A percentile compares a stretch with the other conserved stretches of the same genome.
These are phyloP conservation scores for Hoplostethus atlanticus DNA, from an alignment of 2,797 vertebrate genomes.

Conservation along the genomic window DNA sequence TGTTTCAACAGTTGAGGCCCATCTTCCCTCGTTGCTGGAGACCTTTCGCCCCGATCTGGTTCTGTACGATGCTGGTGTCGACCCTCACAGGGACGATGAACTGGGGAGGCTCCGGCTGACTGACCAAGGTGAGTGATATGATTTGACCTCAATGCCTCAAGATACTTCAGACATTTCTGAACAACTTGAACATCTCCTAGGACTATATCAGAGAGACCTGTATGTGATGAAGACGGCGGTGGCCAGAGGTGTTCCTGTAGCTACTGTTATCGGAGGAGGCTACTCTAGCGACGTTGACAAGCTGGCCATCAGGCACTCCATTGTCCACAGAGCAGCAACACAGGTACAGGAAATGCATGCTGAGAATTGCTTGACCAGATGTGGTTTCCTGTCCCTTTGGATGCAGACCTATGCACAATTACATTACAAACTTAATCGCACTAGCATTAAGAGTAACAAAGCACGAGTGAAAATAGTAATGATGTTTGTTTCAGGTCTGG, in stretches of 20 bases:
- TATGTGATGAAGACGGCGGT: conserved; percentile 74
- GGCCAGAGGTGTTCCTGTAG: conserved; percentile 69
- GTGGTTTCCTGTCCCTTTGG: neutral
- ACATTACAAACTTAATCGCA: no score
- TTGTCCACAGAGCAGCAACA: conserved; percentile 78
- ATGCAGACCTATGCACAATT: no score
- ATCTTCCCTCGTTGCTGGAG: conserved; percentile 74
- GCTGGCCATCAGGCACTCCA: conserved; percentile 77
- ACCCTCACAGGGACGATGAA: conserved; percentile 78
- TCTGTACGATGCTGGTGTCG: conserved; percentile 77
- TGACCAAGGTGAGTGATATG: conserved; percentile 60
- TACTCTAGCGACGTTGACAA: conserved; percentile 73
- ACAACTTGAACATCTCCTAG: conserved; percentile 34
- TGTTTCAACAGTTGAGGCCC: conserved; percentile 60
- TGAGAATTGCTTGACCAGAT: neutral
- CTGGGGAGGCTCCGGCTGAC: conserved; percentile 75
- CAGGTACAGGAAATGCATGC: conserved; percentile 49
- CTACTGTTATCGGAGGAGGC: conserved; percentile 77
- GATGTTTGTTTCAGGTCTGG: conserved; percentile 74
- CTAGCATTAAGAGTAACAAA: no score
- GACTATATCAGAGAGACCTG: conserved; percentile 75
- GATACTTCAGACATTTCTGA: neutral
- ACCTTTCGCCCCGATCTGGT: conserved; percentile 75
- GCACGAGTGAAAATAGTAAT: neutral
- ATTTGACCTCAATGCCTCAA: neutral